phyloP scores from a whole-genome alignment of 2,113 vertebrate genomes.

The Clarias batrachus region DNA sequence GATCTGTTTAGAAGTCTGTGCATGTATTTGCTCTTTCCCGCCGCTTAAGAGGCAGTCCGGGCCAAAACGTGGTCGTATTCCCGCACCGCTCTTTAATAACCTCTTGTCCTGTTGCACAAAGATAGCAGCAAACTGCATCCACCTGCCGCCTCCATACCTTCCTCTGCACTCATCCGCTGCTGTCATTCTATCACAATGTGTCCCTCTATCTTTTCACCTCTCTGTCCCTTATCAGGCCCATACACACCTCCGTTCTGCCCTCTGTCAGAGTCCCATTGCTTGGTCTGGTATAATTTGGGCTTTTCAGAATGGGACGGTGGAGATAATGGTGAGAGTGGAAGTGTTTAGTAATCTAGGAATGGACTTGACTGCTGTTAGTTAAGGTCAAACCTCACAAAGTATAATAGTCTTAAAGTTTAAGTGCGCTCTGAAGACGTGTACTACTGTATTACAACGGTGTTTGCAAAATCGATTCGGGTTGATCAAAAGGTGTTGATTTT shows the following conservation, averaged over 20 bases:
- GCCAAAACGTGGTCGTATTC: not conserved
- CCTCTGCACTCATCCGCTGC: constrained; percentile 23
- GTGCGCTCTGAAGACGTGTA: not conserved
- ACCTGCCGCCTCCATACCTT: constrained; percentile 19
- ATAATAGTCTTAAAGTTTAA: not conserved
- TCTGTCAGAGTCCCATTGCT: constrained; percentile 62
- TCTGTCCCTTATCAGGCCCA: constrained; percentile 18
- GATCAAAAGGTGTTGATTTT: not conserved
- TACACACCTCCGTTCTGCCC: constrained; percentile 56
- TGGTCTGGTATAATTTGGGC: constrained; percentile 28
- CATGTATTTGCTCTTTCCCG: not conserved
- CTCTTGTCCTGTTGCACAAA: constrained; percentile 32
- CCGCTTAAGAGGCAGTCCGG: not conserved
- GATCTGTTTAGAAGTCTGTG: constrained; percentile 6
- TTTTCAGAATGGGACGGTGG: not conserved
- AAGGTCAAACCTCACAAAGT: constrained; percentile 1
- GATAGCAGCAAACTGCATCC: constrained; percentile 43
- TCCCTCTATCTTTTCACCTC: constrained; percentile 35
- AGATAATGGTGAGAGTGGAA: constrained; percentile 30
- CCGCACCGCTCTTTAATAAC: constrained; percentile 29
- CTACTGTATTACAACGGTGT: not conserved
- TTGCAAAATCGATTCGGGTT: not conserved
- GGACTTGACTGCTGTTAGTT: not conserved
- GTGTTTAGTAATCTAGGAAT: constrained; percentile 10
- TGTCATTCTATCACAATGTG: constrained; percentile 42